Evolutionary conservation across 2,113 vertebrate genomes (phyloP), one percentile per base, ranked within the genome.

Genomic region (Vireo altiloquus): DNA sequence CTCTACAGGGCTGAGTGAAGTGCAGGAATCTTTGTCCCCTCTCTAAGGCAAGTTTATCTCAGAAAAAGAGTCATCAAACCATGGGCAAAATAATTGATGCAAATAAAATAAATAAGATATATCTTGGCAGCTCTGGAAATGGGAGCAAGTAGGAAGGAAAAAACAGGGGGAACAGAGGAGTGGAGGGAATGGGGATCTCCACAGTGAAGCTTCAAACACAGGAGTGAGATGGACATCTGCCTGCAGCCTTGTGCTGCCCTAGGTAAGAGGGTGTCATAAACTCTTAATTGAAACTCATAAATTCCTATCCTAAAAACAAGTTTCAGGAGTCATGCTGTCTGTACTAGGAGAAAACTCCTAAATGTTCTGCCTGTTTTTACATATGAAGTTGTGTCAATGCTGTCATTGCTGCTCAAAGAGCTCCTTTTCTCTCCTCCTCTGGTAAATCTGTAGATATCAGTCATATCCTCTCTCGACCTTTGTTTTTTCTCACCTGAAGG

Each of bases 51-150:
- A 61, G 28, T 30, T 59, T 53, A 46, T 68, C 12, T 56, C 23
- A 46, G 12, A 31, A 66, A 68, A 72, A 31, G 66, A 1, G 6
- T n/a, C 20, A 9, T 27, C 23, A 40, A 70, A 69, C 27, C 11
- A n/a, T 3, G 1, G 4, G 16, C 18, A 78, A 63, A 66, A 37
- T n/a, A 74, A 60, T 11, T 0, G 0, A 61, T 46, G 37, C 8
- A 91, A 77, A 23, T 50, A 49, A 72, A 85, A 44, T 3, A 57
- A 87, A 60, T 52, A 23, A 61, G 57, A 72, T 37, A 2, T 31
- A 72, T 37, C 21, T 44, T 20, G 3, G 1, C 15, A 33, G 8
- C 6, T 77, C 28, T 81, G 68, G 49, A 86, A 15, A 46, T 30
- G 10, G 22, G 21, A 77, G 20, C 7, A 72, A 50, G 31, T 2